Conservation (phyloP, 2,113 vertebrate genomes). For the Perca schrenkii region DNA sequence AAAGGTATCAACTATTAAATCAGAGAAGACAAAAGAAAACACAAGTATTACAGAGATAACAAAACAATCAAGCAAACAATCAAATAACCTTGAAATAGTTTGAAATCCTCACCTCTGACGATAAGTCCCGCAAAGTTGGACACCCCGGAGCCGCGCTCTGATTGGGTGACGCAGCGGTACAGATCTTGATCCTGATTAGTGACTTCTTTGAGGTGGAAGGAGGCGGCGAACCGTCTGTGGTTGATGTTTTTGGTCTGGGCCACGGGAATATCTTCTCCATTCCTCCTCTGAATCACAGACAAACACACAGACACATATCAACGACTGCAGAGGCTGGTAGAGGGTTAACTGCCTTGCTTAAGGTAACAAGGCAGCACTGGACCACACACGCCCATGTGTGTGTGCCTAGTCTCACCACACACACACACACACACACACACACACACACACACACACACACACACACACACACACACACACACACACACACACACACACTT, state of each 20-base stretch:
- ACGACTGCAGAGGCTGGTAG: conserved; percentile 7
- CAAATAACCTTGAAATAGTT: not conserved
- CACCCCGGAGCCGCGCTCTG: conserved; percentile 95
- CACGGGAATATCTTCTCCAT: conserved; percentile 97
- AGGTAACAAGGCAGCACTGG: conserved; percentile 50
- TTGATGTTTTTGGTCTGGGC: conserved; percentile 98
- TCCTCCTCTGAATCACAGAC: conserved; percentile 87
- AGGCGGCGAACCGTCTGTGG: conserved; percentile 96
- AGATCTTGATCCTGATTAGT: conserved; percentile 95
- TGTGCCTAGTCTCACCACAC: not conserved
- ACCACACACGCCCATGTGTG: not conserved
- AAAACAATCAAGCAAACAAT: conserved; percentile 8
- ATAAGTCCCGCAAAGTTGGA: conserved; percentile 98
- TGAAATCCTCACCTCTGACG: conserved; percentile 90
- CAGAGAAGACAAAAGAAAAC: not conserved
- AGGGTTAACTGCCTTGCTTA: conserved; percentile 62
- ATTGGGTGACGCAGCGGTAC: conserved; percentile 98
- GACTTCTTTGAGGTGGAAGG: conserved; percentile 95
- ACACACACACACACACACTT: not conserved
- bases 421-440: conserved; percentile 2
- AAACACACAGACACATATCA: conserved; percentile 27
- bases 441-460: not conserved
- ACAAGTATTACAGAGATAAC: not conserved
- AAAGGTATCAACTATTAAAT: not conserved
- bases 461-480: conserved; percentile 18